Percentiles rank a stretch among this genome's conserved stretches.
Conservation (phyloP, 2,888 invertebrate genomes). For the Eupithecia pulchellata region DNA sequence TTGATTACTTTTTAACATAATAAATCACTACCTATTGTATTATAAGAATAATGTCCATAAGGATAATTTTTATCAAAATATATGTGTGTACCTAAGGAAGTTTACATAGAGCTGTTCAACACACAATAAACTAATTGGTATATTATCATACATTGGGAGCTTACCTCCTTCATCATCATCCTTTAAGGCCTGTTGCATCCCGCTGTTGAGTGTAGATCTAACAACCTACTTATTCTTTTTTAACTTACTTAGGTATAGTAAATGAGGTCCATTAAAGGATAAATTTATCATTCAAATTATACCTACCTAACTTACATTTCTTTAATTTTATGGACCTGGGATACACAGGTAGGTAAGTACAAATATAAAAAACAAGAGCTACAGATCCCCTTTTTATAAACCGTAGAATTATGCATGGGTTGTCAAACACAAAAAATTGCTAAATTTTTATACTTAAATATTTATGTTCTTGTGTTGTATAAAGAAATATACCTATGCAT, state of each 20-base stretch:
- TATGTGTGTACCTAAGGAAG: neutral
- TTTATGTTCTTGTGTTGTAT: too few species aligned
- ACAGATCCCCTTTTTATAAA: too few species aligned
- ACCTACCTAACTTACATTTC: too few species aligned
- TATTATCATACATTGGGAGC: neutral
- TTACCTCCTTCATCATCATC: neutral
- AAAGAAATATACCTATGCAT: too few species aligned
- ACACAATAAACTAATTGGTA: neutral
- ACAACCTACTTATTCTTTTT: neutral
- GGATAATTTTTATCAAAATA: neutral
- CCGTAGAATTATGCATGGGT: too few species aligned
- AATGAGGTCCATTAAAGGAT: neutral
- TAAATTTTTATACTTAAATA: too few species aligned
- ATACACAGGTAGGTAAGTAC: too few species aligned
- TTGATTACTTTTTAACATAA: neutral
- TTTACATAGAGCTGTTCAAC: neutral
- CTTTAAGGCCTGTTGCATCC: neutral
- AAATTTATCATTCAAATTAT: too few species aligned
- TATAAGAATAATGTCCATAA: neutral
- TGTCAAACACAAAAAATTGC: too few species aligned
- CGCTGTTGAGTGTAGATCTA: neutral
- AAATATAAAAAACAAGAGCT: too few species aligned
- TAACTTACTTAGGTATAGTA: neutral
- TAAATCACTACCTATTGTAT: neutral
- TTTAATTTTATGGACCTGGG: too few species aligned